Conservation (phyloP, 2,113 vertebrate genomes). For the Sprattus sprattus region DNA sequence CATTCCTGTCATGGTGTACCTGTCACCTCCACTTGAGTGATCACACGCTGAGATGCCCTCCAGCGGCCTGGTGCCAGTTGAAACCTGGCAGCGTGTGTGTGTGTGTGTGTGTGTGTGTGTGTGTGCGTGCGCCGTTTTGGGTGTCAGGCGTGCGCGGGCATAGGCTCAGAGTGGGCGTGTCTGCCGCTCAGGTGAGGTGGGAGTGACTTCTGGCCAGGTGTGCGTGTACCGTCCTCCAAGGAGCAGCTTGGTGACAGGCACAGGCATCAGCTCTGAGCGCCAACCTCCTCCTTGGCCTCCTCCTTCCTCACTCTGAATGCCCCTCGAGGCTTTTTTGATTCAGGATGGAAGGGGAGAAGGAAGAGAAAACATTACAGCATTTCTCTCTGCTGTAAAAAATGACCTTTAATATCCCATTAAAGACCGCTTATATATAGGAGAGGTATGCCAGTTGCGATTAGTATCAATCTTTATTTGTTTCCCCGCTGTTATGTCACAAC, state of each 20-base stretch:
- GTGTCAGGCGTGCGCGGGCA: constrained; percentile 51
- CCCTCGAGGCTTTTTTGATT: no score
- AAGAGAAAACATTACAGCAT: neutral
- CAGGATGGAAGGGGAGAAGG: neutral
- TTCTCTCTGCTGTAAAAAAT: constrained; percentile 26
- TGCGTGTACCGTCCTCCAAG: neutral
- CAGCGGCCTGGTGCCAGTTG: neutral
- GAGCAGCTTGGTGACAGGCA: neutral
- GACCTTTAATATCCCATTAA: constrained; percentile 40
- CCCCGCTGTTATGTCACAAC: neutral
- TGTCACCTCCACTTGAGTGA: constrained; percentile 46
- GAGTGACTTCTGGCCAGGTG: constrained; percentile 37
- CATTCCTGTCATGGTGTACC: constrained; percentile 62
- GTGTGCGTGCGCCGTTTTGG: neutral
- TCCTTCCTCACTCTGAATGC: neutral
- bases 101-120: neutral
- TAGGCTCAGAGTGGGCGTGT: constrained; percentile 60
- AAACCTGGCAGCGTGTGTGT: neutral
- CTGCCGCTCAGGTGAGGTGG: constrained; percentile 41
- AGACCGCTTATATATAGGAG: constrained; percentile 13
- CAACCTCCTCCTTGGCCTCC: neutral
- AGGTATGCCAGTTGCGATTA: neutral
- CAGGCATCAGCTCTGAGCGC: neutral
- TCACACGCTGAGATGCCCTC: constrained; percentile 1
- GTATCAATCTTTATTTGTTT: neutral